Percentiles rank a stretch among this genome's conserved stretches.
phyloP scores from a whole-genome alignment of 1,140 invertebrate species.

The Mercenaria mercenaria region DNA sequence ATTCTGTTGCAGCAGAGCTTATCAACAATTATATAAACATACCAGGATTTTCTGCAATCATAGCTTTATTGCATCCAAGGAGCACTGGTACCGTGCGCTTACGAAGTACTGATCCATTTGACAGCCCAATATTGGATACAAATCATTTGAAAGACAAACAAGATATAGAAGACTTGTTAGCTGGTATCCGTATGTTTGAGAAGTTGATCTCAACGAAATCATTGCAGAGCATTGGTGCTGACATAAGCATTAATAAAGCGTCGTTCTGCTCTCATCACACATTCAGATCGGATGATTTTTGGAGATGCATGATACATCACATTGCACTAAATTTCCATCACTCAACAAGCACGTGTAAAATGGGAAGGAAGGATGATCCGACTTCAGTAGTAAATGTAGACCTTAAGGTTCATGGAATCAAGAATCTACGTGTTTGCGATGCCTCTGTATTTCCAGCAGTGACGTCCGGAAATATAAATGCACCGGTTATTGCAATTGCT shows the following conservation, averaged over 20 bases:
- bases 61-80: conserved; percentile 68
- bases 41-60: not conserved
- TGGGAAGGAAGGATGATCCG: conserved; percentile 94
- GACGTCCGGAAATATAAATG: conserved; percentile 91
- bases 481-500: conserved; percentile 93
- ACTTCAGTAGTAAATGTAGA: conserved; percentile 90
- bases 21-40: not conserved
- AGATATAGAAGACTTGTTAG: conserved; percentile 69
- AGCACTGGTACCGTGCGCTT: too few species aligned
- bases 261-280: conserved; percentile 58
- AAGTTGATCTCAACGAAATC: conserved; percentile 57
- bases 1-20: not conserved
- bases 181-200: conserved; percentile 67
- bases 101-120: conserved; percentile 91
- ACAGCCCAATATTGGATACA: conserved; percentile 94
- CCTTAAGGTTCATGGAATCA: conserved; percentile 85
- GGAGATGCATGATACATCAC: conserved; percentile 80
- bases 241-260: conserved; percentile 13
- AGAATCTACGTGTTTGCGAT: conserved; percentile 72
- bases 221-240: conserved; percentile 59
- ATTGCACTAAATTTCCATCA: conserved; percentile 91
- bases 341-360: conserved; percentile 95
- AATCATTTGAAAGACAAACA: conserved; percentile 73
- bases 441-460: conserved; percentile 76
- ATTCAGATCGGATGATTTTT: conserved; percentile 79